Evolutionary conservation across 1,140 invertebrate genomes (phyloP), one percentile per base, ranked within the genome.

Genomic region (Teleopsis dalmanni): DNA sequence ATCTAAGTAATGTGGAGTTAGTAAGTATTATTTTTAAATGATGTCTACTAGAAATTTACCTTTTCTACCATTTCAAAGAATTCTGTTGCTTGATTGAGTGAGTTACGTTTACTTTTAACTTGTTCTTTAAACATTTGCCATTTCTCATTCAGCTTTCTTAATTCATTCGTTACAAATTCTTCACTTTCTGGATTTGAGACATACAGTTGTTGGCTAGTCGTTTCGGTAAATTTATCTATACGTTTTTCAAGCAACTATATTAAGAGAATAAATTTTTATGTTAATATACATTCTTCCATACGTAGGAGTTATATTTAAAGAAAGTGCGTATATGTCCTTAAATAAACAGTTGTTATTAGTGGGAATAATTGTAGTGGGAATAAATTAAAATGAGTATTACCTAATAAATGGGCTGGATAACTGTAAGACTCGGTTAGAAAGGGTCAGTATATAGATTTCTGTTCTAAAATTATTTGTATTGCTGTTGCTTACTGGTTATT

Each of bases 51-150:
- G n/a, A n/a, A 3, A 45, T 48, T 47, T 38, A 67, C 64, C 51
- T 67, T 67, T 9, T 67, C 64, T 29, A 67, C 64, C 9, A 80
- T 63, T 53, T 73, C 60, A 51, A 80, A 81, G 59, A 81, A 82
- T 27, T 78, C 71, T 11, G 77, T 74, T 44, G 75, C 77, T 22
- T 75, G 67, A 55, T 79, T 72, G 3, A 77, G 74, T 35, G 75
- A 71, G 42, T 73, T 72, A 57, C 83, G 76, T 23, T 81, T 84
- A 47, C 83, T 78, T 29, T 76, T 75, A 10, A 88, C 79, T 63
- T 83, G 79, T 18, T 75, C 75, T 58, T 84, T 81, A 58, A 92
- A 79, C 50, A 78, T 77, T 21, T 80, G 76, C 84, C 86, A 88
- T 63, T 85, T 82, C 8, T 80, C 77, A 58, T 81, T 76, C 36